A percentile compares a stretch with the other conserved stretches of the same genome.
These are phyloP conservation scores for Penaeus japonicus DNA, from an alignment of 1,140 invertebrate species.

Conservation along the genomic window DNA sequence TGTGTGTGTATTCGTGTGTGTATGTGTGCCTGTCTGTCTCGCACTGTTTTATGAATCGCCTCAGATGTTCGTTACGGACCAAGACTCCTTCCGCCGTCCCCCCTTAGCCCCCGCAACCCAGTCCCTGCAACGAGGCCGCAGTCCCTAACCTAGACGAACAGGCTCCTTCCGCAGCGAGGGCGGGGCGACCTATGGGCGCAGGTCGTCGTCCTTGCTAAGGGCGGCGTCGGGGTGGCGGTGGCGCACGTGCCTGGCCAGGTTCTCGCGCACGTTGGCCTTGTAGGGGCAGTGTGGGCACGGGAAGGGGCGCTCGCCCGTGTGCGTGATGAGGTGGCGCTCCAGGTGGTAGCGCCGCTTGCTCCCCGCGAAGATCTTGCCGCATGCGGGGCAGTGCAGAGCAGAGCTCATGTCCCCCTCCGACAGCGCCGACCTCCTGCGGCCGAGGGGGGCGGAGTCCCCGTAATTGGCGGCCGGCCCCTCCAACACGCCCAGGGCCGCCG, in stretches of 20 bases:
- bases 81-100: too few species aligned
- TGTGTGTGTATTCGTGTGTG: too few species aligned
- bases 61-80: too few species aligned
- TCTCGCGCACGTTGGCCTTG: constrained; percentile 47
- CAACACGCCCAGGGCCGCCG: background rate
- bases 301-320: constrained; percentile 88
- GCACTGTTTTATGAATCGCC: too few species aligned
- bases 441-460: background rate
- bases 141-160: too few species aligned
- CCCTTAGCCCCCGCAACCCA: too few species aligned
- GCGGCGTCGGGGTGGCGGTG: constrained; percentile 27
- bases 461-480: background rate
- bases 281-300: constrained; percentile 79
- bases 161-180: too few species aligned
- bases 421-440: background rate
- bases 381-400: constrained; percentile 74
- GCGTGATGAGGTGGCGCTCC: constrained; percentile 87
- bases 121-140: too few species aligned
- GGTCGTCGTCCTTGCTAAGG: background rate
- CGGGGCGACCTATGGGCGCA: too few species aligned
- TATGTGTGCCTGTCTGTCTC: too few species aligned
- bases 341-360: constrained; percentile 78
- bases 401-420: constrained; percentile 10
- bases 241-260: constrained; percentile 44
- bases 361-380: constrained; percentile 82